Evolutionary conservation across 2,888 invertebrate species (phyloP).

Genomic region (Palloptera scutellata): DNA sequence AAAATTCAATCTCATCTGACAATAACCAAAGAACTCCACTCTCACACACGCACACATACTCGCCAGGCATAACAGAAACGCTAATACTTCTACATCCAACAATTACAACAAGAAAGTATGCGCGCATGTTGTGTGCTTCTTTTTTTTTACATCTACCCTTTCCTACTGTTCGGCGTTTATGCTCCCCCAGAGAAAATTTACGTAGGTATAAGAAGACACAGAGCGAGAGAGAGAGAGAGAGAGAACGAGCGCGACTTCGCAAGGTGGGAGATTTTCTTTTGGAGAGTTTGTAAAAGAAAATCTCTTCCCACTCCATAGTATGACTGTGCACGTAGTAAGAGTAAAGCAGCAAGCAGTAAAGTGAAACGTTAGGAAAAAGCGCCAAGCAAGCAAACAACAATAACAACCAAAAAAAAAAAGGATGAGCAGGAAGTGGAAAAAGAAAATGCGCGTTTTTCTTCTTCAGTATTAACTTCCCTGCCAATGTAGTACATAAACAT

Average conservation of each 20-base stretch:
- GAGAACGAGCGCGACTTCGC: conserved; percentile 1
- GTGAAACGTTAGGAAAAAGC: background rate
- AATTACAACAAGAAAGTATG: conserved; percentile 36
- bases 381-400: background rate
- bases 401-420: conserved; percentile 4
- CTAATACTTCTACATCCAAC: too few relatives aligned
- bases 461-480: conserved; percentile 34
- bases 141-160: conserved; percentile 3
- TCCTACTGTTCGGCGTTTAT: background rate
- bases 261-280: too few relatives aligned
- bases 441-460: conserved; percentile 42
- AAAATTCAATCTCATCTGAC: too few relatives aligned
- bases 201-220: background rate
- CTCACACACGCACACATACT: too few relatives aligned
- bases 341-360: too few relatives aligned
- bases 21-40: too few relatives aligned
- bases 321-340: too few relatives aligned
- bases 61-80: too few relatives aligned
- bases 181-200: background rate
- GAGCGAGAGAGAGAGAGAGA: conserved; percentile 3
- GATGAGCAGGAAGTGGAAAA: conserved; percentile 16
- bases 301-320: too few relatives aligned
- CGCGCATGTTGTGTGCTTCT: conserved; percentile 36
- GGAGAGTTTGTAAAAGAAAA: too few relatives aligned
- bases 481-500: background rate